phyloP scores from a whole-genome alignment of 2,113 vertebrate genomes.

The Arenaria interpres region DNA sequence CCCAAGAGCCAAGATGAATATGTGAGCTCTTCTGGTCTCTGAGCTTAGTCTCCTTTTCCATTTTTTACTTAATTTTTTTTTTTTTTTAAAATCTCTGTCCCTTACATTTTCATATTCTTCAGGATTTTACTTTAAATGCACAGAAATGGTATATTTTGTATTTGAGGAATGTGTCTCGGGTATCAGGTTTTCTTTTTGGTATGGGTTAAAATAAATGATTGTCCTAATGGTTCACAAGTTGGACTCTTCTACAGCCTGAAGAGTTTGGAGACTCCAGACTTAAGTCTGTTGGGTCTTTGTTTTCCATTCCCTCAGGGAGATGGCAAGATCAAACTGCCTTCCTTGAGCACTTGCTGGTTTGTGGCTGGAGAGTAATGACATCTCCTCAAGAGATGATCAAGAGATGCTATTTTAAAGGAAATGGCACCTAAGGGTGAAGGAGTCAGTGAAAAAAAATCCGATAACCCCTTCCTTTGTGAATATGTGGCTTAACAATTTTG shows the following conservation, averaged over 20 bases:
- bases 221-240: slow-evolving; percentile 6
- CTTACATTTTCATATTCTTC: background rate
- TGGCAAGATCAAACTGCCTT: slow-evolving; percentile 57
- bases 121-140: slow-evolving; percentile 15
- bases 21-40: background rate
- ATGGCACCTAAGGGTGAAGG: slow-evolving; percentile 22
- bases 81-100: background rate
- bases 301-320: background rate
- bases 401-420: slow-evolving; percentile 38
- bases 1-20: background rate
- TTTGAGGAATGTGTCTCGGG: background rate
- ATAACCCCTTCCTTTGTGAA: slow-evolving; percentile 47
- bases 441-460: slow-evolving; percentile 3
- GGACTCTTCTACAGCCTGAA: background rate
- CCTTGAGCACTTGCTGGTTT: slow-evolving; percentile 46
- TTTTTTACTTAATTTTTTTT: background rate
- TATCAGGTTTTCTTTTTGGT: slow-evolving; percentile 29
- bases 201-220: slow-evolving; percentile 45
- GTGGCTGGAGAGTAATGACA: slow-evolving; percentile 51
- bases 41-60: background rate
- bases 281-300: background rate
- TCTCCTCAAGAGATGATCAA: slow-evolving; percentile 24
- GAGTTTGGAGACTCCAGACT: background rate
- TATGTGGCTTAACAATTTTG: slow-evolving; percentile 53
- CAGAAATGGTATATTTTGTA: background rate